Base-by-base conservation (phyloP, 1,140 invertebrate species). In the Cardiocondyla obscurior region DNA sequence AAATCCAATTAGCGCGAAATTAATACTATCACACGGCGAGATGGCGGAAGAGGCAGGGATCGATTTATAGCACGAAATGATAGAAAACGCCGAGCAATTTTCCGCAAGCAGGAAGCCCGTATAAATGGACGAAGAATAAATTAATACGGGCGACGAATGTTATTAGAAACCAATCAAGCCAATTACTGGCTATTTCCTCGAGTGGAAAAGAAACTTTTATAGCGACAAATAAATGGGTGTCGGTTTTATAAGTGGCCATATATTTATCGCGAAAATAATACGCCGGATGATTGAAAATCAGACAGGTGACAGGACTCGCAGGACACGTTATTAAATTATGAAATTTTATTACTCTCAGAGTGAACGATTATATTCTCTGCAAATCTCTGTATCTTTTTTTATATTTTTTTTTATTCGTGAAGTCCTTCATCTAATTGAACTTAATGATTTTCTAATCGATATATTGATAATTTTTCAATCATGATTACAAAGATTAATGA, bases 1-100 rank as follows among this genome's bases (percentile, higher is more conserved):
- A 93, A 94, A 93, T 93, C 91, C 92, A 94, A 94, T 94, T 94
- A 94, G 92, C 81, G 89, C 84, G 90, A 92, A 92, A 92, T 93
- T 92, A 93, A 92, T 92, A 93, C 89, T 81, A 88, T 65, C 82
- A 88, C 86, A 81, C 83, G 73, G 77, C 30, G 28, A 55, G 73
- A 46, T 58, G 4, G 42, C 51, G 58, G 51, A 46, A 53, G 84
- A 58, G 39, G 25, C 74, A 25, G 36, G 28, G 64, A 86, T 87
- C 69, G 83, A 86, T 87, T 87, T 87, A 76, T 87, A 65, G 64
- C n/a, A 36, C 62, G 69, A 77, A 86, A 77, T 42, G 44, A 49
- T 25, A 86, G 83, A 82, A 76, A 60, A 82, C 51, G 57, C 7
- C 12, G 67, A 5, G 49, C 36, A 58, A 82, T 42, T 67, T 33